Conservation (phyloP, 2,888 invertebrate species). For the Tenthredo notha region DNA sequence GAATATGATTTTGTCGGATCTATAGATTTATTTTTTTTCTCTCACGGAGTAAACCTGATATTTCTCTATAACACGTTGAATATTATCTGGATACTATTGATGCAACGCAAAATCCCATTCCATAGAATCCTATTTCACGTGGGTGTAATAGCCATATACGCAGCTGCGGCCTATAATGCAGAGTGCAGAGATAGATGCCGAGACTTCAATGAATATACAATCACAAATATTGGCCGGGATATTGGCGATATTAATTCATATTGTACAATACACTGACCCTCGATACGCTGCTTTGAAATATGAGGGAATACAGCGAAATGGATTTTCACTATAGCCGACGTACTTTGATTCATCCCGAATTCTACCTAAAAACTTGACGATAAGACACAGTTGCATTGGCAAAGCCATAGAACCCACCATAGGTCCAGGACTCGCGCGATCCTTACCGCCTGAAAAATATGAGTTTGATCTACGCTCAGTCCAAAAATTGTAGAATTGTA, state of each 20-base stretch:
- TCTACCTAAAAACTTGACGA: neutral
- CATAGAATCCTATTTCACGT: conserved; percentile 14
- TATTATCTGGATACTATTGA: neutral
- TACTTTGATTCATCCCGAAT: neutral
- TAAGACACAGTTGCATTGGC: neutral
- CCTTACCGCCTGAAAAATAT: no score
- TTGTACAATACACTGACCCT: conserved; percentile 6
- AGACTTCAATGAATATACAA: neutral
- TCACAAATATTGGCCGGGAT: neutral
- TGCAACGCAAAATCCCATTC: conserved; percentile 21
- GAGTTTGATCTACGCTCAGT: no score
- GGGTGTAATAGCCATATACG: neutral
- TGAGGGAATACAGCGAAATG: neutral
- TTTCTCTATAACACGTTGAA: neutral
- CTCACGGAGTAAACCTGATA: neutral
- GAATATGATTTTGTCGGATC: neutral
- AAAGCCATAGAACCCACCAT: neutral
- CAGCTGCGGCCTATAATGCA: neutral
- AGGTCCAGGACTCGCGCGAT: neutral
- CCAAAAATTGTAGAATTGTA: no score
- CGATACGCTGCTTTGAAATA: neutral
- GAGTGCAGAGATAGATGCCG: neutral
- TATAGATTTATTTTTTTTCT: neutral
- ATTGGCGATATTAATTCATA: neutral
- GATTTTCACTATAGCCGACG: neutral